Evolutionary conservation across 2,113 vertebrate species (phyloP).

Genomic region (Trogon melanurus): DNA sequence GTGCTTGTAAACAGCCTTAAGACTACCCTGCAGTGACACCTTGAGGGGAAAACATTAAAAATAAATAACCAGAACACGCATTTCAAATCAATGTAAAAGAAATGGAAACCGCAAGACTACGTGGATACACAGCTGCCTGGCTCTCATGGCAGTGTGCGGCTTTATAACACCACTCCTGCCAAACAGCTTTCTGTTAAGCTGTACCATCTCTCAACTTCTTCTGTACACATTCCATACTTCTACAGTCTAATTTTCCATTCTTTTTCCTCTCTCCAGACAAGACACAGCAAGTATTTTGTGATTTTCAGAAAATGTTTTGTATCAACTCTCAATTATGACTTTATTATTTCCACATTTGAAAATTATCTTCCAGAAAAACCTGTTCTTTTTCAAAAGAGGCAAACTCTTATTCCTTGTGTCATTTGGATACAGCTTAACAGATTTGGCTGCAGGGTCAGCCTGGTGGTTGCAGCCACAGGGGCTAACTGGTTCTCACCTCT

Average conservation of each 20-base stretch:
- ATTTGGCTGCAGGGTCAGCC: neutral
- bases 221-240: neutral
- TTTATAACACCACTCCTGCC: neutral
- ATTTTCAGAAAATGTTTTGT: neutral
- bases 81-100: neutral
- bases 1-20: neutral
- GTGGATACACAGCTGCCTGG: neutral
- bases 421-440: neutral
- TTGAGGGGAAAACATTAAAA: constrained; percentile 63
- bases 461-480: accelerated
- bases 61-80: constrained; percentile 11
- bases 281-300: neutral
- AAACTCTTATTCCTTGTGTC: neutral
- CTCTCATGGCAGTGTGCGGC: neutral
- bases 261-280: neutral
- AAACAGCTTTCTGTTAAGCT: neutral
- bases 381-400: neutral
- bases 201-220: neutral
- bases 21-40: constrained; percentile 68
- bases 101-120: neutral
- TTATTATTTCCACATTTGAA: neutral
- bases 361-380: neutral
- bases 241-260: neutral
- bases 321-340: neutral
- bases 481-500: accelerated